Percentiles rank a stretch among this genome's conserved stretches.
These are phyloP conservation scores for Xyliphius kryptos DNA, from an alignment of 2,113 vertebrate genomes.

Conservation along the genomic window DNA sequence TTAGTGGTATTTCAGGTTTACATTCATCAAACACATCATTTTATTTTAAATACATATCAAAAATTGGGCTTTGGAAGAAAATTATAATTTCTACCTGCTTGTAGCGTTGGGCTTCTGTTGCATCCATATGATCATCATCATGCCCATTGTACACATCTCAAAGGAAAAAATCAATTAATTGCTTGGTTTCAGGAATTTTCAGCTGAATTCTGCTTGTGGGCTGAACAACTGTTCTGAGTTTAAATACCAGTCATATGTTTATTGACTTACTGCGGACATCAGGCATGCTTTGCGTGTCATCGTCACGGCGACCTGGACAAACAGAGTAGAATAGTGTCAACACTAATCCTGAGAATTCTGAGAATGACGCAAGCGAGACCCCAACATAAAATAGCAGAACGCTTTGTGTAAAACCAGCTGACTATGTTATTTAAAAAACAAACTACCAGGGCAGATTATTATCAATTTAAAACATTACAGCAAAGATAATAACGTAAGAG, in stretches of 20 bases:
- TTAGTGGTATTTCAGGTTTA: too few species aligned
- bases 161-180: slow-evolving; percentile 7
- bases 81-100: slow-evolving; percentile 63
- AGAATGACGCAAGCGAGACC: background rate
- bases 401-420: background rate
- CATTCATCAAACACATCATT: too few species aligned
- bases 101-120: slow-evolving; percentile 62
- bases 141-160: slow-evolving; percentile 52
- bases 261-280: slow-evolving; percentile 62
- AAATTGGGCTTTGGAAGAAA: background rate
- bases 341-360: slow-evolving; percentile 4
- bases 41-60: too few species aligned
- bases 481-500: too few species aligned
- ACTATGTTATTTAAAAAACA: background rate
- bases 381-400: slow-evolving; percentile 5
- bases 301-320: slow-evolving; percentile 56
- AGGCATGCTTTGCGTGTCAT: slow-evolving; percentile 67
- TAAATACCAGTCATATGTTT: slow-evolving; percentile 4
- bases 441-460: too few species aligned
- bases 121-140: slow-evolving; percentile 57
- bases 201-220: background rate
- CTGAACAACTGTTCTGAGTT: slow-evolving; percentile 13
- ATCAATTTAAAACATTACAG: too few species aligned
- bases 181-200: background rate
- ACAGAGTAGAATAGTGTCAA: slow-evolving; percentile 24